A percentile compares a stretch with the other conserved stretches of the same genome.
Conservation (phyloP, 2,113 vertebrate genomes). For the Macquaria australasica region DNA sequence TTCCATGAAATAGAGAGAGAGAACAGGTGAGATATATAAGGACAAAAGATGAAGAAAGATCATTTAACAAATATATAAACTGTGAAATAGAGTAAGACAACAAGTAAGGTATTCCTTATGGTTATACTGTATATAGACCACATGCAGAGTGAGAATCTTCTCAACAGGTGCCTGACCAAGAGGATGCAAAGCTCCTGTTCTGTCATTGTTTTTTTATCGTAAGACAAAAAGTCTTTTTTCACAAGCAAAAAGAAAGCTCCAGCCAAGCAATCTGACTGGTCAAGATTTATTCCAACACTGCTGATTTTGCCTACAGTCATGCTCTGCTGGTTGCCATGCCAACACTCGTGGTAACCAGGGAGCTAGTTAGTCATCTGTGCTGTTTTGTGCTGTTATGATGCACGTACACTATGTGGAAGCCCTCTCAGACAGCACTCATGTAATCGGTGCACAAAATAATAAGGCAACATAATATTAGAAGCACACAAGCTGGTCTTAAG, state of each 20-base stretch:
- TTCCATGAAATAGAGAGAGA: conserved; percentile 4
- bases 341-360: conserved; percentile 46
- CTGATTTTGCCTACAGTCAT: conserved; percentile 45
- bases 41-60: background rate
- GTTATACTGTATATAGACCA: background rate
- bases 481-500: background rate
- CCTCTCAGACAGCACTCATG: background rate
- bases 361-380: conserved; percentile 60
- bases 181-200: background rate
- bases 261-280: conserved; percentile 31
- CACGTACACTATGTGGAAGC: background rate
- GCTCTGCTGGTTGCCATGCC: conserved; percentile 61
- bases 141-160: background rate
- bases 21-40: background rate
- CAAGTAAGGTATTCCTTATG: no score
- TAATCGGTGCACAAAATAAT: conserved; percentile 10
- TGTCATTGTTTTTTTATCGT: background rate
- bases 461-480: background rate
- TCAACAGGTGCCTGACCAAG: background rate
- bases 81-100: background rate
- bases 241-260: conserved; percentile 2
- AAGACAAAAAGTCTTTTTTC: conserved; percentile 26
- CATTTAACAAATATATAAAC: background rate
- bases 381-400: conserved; percentile 27
- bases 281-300: conserved; percentile 40